These are phyloP conservation scores for Ceratosolen solmsi DNA, from an alignment of 1,140 invertebrate species.

Conservation along the genomic window DNA sequence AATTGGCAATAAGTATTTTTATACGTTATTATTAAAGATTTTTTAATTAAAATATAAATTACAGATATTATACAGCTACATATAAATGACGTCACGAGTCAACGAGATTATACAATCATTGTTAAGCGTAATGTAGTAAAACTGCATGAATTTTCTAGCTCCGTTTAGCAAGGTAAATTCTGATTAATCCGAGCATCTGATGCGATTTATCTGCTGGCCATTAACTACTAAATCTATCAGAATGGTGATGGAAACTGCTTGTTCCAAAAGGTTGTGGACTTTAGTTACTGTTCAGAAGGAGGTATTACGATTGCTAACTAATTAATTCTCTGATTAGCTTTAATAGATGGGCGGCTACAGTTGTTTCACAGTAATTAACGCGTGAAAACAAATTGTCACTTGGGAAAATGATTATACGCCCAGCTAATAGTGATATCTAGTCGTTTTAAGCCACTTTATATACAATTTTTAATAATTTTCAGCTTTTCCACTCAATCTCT, in stretches of 20 bases:
- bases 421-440: too few relatives aligned
- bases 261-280: background rate
- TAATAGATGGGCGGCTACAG: background rate
- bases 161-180: background rate
- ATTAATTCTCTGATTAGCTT: background rate
- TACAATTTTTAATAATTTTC: too few relatives aligned
- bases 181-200: background rate
- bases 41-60: too few relatives aligned
- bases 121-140: background rate
- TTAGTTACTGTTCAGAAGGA: background rate
- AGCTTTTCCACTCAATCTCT: too few relatives aligned
- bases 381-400: background rate
- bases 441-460: too few relatives aligned
- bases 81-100: too few relatives aligned
- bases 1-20: too few relatives aligned
- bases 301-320: background rate
- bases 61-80: too few relatives aligned
- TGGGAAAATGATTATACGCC: too few relatives aligned
- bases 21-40: too few relatives aligned
- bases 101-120: too few relatives aligned
- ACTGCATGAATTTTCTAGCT: background rate
- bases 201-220: background rate
- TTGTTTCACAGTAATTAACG: background rate
- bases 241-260: background rate
- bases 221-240: slow-evolving; percentile 7